Evolutionary conservation across 2,888 invertebrate species (phyloP), one percentile per base, ranked within the genome.

Genomic region (Pardosa pseudoannulata): DNA sequence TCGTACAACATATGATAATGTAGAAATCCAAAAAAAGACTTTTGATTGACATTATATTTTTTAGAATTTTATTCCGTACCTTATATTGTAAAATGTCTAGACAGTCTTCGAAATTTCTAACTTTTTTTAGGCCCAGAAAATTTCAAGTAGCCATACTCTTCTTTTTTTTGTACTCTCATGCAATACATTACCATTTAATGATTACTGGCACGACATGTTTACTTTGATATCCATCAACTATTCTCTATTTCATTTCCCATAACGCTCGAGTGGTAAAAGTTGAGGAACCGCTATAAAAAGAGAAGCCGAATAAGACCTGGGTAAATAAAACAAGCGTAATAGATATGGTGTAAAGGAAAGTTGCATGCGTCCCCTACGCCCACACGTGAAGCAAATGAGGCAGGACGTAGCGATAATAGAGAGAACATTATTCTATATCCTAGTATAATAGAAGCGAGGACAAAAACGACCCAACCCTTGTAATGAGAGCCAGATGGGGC

Each of bases 401-500:
- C 29, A 32, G n/a, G 32, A 68, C 31, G 46, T 19, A 50, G 31
- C 23, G 68, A 32, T 67, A 76, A 68, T 50, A 31, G 76, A 50
- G 50, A 68, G 31, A 50, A 46, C 76, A 68, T 76, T 76, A 67
- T 68, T 32, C 68, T 67, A 68, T 50, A 67, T 31, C 46, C 46
- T 32, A 76, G 67, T 31, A 76, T 76, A 76, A 41, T 46, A 67
- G 41, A 32, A 16, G 75, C 28, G 41, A 41, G 50, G 50, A 67
- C 41, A 46, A 36, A 65, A 65, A 28, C 29, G 65, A 65, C 65
- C 65, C 65, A 65, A 32, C 50, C 50, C 76, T 76, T 68, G 68
- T 68, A 67, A 76, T 76, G 67, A 76, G 76, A 76, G 46, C 50
- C 50, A 67, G 32, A 67, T 76, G 68, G 75, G 65, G 31, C 65